Percentiles rank a stretch among this genome's conserved stretches.
Evolutionary conservation across 1,140 invertebrate genomes (phyloP).

Genomic region (Trichomalopsis sarcophagae): DNA sequence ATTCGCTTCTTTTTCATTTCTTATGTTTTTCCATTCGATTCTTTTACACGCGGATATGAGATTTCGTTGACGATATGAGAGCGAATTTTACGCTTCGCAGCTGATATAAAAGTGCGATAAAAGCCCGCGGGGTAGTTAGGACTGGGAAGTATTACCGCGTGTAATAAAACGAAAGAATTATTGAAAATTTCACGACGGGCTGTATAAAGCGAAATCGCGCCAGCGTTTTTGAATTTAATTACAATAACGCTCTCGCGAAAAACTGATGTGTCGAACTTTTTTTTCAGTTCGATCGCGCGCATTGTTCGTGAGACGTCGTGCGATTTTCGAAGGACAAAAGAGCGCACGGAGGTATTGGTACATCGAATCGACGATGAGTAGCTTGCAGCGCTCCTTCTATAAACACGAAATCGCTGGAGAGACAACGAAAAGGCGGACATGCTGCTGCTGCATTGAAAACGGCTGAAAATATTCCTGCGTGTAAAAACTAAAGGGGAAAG

Average conservation of each 20-base stretch:
- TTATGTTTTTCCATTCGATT: neutral
- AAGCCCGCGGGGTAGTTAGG: neutral
- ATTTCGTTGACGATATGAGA: neutral
- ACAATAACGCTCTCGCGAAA: neutral
- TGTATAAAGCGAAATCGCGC: neutral
- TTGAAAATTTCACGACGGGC: neutral
- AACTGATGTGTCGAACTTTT: neutral
- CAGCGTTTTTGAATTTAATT: neutral
- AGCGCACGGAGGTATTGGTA: neutral
- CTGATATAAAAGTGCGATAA: neutral
- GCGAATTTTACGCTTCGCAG: neutral
- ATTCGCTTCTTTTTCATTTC: neutral
- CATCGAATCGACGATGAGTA: neutral
- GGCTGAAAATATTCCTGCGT: neutral
- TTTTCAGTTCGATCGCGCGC: neutral
- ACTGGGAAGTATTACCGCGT: neutral
- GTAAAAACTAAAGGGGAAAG: neutral
- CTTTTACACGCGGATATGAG: neutral
- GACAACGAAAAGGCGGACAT: slow-evolving; percentile 4
- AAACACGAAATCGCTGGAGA: slow-evolving; percentile 2
- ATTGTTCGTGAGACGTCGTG: neutral
- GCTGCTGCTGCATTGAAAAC: neutral
- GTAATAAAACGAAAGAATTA: neutral
- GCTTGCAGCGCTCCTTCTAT: neutral
- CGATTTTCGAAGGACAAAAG: neutral